A percentile compares a stretch with the other conserved stretches of the same genome.
Conservation (phyloP, 1,140 invertebrate species). For the Anastrepha ludens region DNA sequence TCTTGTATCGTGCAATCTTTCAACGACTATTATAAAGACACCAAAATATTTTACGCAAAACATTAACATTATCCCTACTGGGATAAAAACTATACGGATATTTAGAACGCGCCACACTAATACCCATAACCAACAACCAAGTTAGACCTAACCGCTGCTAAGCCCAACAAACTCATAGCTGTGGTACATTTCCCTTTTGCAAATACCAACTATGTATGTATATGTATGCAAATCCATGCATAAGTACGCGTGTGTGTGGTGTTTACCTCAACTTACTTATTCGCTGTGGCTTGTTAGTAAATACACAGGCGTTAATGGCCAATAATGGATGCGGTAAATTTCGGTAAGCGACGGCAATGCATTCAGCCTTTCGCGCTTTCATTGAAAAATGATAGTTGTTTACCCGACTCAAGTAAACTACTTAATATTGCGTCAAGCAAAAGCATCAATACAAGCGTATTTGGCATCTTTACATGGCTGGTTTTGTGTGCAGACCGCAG, state of each 20-base stretch:
- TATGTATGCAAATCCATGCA: not conserved
- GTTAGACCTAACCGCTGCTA: too few relatives aligned
- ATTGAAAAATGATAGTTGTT: not conserved
- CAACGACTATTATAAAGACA: too few relatives aligned
- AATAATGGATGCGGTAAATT: slow-evolving; percentile 27
- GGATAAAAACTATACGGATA: too few relatives aligned
- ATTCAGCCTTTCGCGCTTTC: not conserved
- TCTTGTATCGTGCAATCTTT: too few relatives aligned
- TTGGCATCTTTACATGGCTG: too few relatives aligned
- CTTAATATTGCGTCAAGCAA: slow-evolving; percentile 10
- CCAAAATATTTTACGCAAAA: too few relatives aligned
- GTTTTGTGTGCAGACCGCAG: not conserved
- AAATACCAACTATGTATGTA: not conserved
- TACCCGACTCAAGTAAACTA: not conserved
- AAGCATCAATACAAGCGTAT: not conserved
- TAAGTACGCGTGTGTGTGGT: not conserved
- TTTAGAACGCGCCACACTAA: too few relatives aligned
- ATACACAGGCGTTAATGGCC: slow-evolving; percentile 14
- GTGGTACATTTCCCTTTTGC: too few relatives aligned
- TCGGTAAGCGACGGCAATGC: not conserved
- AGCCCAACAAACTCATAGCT: too few relatives aligned
- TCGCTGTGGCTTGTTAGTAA: not conserved
- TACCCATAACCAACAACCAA: too few relatives aligned
- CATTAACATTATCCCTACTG: too few relatives aligned
- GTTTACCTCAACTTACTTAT: slow-evolving; percentile 20